Conservation (phyloP, 2,113 vertebrate genomes). For the Connochaetes taurinus region DNA sequence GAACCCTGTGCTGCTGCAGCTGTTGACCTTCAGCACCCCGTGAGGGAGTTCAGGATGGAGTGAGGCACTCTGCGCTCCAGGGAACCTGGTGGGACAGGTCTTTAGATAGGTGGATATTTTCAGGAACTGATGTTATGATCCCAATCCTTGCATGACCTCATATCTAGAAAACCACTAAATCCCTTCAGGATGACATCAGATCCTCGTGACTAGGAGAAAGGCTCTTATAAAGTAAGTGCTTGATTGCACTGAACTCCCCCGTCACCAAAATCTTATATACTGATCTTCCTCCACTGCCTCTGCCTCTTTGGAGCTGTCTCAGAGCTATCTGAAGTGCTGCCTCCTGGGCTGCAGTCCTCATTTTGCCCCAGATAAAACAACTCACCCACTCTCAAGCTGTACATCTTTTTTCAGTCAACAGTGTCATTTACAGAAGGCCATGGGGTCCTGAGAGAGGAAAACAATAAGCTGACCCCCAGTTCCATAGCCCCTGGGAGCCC, state of each 20-base stretch:
- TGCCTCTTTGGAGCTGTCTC: not conserved
- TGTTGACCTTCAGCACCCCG: not conserved
- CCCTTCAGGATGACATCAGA: not conserved
- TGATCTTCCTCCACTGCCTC: not conserved
- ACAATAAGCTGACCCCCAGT: not conserved
- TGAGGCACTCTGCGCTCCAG: not conserved
- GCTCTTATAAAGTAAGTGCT: not conserved
- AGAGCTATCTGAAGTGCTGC: not conserved
- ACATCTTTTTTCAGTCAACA: not conserved
- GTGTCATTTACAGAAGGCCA: slow-evolving; percentile 12
- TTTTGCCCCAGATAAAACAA: not conserved
- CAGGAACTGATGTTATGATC: not conserved
- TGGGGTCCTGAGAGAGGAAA: slow-evolving; percentile 12
- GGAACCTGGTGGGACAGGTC: not conserved
- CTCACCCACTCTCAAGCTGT: not conserved
- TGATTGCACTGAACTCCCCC: not conserved
- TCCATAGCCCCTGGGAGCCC: not conserved
- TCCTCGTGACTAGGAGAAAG: not conserved
- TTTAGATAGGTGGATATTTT: not conserved
- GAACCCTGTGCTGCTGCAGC: not conserved
- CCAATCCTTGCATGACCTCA: not conserved
- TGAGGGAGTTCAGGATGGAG: not conserved
- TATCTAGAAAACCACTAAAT: not conserved
- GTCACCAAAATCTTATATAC: not conserved
- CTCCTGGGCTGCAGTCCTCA: not conserved